Evolutionary conservation across 2,888 invertebrate species (phyloP).

Genomic region (Tenthredo livida): DNA sequence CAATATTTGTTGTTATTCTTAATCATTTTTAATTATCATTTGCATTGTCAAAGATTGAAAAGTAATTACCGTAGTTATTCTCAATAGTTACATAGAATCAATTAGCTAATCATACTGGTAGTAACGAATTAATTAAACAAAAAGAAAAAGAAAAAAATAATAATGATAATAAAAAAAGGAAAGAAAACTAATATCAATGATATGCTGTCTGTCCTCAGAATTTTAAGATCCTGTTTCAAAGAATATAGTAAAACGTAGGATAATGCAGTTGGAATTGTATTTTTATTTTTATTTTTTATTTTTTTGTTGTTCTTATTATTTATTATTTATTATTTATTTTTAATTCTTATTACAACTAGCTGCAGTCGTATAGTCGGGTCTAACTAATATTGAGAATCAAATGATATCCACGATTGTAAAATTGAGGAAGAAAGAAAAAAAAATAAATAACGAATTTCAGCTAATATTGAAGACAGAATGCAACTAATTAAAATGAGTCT

Average conservation of each 20-base stretch:
- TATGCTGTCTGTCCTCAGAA: background rate
- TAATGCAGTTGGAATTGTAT: conserved; percentile 9
- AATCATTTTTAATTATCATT: background rate
- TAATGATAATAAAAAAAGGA: background rate
- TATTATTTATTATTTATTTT: conserved; percentile 18
- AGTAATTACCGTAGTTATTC: background rate
- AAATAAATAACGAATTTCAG: background rate
- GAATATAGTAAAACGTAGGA: conserved; percentile 5
- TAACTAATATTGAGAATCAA: conserved; percentile 2
- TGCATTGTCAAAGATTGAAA: background rate
- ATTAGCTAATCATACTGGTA: background rate
- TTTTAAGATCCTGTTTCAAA: background rate
- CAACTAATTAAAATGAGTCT: background rate
- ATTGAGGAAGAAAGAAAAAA: background rate
- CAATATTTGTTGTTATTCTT: background rate
- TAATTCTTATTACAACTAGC: conserved; percentile 42
- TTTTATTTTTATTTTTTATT: background rate
- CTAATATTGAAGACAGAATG: background rate
- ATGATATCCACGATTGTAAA: background rate
- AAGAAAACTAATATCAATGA: background rate
- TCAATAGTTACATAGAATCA: background rate
- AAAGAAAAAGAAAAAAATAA: background rate
- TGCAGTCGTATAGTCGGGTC: conserved; percentile 41
- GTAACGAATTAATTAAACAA: background rate
- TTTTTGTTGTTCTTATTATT: background rate